Base-by-base conservation (phyloP, 2,113 vertebrate genomes). In the Plecturocebus donacophilus region DNA sequence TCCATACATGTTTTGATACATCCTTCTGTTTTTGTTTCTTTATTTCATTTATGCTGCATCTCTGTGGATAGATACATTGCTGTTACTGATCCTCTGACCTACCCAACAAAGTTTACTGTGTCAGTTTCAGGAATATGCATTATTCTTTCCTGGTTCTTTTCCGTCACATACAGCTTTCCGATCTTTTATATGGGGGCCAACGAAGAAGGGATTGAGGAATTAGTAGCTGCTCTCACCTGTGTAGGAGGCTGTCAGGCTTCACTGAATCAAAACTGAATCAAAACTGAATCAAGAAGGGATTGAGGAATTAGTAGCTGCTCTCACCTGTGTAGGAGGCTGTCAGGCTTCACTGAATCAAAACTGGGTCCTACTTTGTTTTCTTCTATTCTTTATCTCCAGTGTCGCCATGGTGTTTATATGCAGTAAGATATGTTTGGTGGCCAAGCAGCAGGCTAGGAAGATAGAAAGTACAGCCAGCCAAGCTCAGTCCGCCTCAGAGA, bases 1-100 rank as follows among this genome's bases (percentile, higher is more conserved):
- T 98, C 30, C 98, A 98, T 35, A 97, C 96, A 0, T 98, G 98
- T 25, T 97, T 98, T 0, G 96, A 98, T 42, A 91, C 95, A 56
- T 96, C 91, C 23, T 98, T 98, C 86, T 98, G 97, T 66, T 98
- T 98, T 97, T 6, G 58, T 97, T 3, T 98, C 98, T 61, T 96
- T 98, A 40, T 97, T 97, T 89, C 98, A 98, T 35, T 56, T 98
- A 6, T 98, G 97, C 73, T 98, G 95, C 10, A 97, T 98, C 73
- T 97, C 98, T 17, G 3, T 97, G 5, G 98, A 98, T 30, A 95
- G 98, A 10, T 98, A 97, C 2, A 90, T 96, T 70, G 98, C 98
- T 20, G 95, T 98, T 12, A 98, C 96, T 3, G 94, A 98, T 21
- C 98, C 98, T 42, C 83, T 98, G 84, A 71, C 82, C n/a, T 98